Base-by-base conservation (phyloP, 1,140 invertebrate genomes). In the Telenomus remus region DNA sequence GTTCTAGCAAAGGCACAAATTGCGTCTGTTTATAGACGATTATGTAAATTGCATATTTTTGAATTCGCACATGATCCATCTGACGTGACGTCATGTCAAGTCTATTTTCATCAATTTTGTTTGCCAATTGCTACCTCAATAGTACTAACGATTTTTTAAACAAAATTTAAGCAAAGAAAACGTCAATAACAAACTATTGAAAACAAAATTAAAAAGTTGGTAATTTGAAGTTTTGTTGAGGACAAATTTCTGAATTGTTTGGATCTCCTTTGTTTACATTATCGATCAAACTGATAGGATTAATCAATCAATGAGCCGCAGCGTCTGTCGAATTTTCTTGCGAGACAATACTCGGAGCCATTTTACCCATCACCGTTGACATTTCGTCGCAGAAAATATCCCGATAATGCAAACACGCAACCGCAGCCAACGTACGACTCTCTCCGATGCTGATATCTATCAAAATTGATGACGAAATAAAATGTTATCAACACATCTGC, bases 381-480 rank as follows among this genome's bases (percentile, higher is more conserved):
- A 61, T 70, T 70, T 70, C 44, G 50, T 70, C 66, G 66, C 66
- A 70, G 35, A 70, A 70, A 60, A 13, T 55, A 10, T 39, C 37
- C n/a, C 43, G 44, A 56, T 56, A 71, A 63, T 53, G 46, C 59
- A 63, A 46, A 57, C 68, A 63, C 59, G 57, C 59, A 71, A 57
- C n/a, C 19, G 35, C 42, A 5, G 13, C 34, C 47, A 53, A 70
- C 43, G 42, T 34, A 35, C 39, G 39, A 12, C 68, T 71, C 68
- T 71, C 59, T 46, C 59, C 49, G 11, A 27, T 46, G 39, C 12
- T 64, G 68, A 71, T 71, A 71, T 71, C 47, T 63, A 71, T 71
- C 68, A 64, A 46, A 71, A 71, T 71, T 63, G 66, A 70, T 70
- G 66, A 70, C 46, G 66, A 55, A 70, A 70, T 63, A 56, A 63